Percentiles rank a stretch among this genome's conserved stretches.
Evolutionary conservation across 2,113 vertebrate genomes (phyloP).

Genomic region (Alethe castanea): DNA sequence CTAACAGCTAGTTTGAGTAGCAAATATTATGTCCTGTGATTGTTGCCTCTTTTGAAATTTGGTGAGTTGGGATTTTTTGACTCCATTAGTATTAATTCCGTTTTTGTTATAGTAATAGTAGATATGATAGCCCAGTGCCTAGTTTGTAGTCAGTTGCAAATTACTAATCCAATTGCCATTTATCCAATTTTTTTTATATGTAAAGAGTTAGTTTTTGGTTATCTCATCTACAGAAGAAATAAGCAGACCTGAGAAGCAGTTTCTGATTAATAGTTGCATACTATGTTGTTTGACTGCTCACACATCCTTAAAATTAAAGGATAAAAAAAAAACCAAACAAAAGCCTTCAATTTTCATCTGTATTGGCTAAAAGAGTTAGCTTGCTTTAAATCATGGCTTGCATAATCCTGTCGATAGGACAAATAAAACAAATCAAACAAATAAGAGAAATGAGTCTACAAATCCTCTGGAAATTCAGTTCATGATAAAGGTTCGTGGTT

Average conservation of each 20-base stretch:
- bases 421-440: not conserved
- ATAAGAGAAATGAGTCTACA: not conserved
- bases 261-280: not conserved
- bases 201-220: not conserved
- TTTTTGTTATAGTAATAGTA: not conserved
- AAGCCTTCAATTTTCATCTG: not conserved
- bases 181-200: not conserved
- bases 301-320: not conserved
- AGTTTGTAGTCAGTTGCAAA: not conserved
- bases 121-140: not conserved
- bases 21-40: not conserved
- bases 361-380: not conserved
- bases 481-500: not conserved
- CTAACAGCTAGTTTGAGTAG: not conserved
- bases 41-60: not conserved
- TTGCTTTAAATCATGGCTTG: not conserved
- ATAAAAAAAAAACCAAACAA: too few species aligned
- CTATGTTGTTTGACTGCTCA: not conserved
- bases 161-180: not conserved
- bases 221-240: not conserved
- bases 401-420: not conserved
- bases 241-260: not conserved
- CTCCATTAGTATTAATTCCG: not conserved
- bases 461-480: not conserved
- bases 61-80: accelerated